phyloP scores from a whole-genome alignment of 2,797 vertebrate species.

The Oophaga sylvatica region DNA sequence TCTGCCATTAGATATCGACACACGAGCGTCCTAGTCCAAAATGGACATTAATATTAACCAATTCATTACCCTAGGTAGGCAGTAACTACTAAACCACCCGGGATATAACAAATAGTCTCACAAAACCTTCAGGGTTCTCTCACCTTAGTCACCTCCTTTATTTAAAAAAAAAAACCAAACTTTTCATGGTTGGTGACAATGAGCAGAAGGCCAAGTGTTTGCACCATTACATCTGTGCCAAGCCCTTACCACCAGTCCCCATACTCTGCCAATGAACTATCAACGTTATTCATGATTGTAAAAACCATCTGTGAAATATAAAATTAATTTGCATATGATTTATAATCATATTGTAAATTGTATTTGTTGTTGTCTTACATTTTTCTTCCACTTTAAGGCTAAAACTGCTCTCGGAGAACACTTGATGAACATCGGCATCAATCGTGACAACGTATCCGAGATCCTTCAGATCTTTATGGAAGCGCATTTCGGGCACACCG shows the following conservation, averaged over 20 bases:
- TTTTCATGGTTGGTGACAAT: no score
- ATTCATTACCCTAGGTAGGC: neutral
- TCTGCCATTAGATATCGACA: neutral
- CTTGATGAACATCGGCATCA: slow-evolving; percentile 86
- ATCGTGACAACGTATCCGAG: slow-evolving; percentile 92
- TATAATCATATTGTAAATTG: neutral
- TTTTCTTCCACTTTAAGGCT: slow-evolving; percentile 72
- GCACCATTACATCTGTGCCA: neutral
- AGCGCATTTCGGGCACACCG: slow-evolving; percentile 84
- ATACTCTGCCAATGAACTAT: neutral
- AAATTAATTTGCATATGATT: neutral
- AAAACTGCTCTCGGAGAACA: slow-evolving; percentile 91
- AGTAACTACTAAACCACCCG: no score
- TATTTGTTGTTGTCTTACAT: neutral
- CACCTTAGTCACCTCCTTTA: no score
- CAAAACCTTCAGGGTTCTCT: no score
- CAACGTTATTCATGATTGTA: neutral
- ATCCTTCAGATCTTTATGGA: slow-evolving; percentile 95
- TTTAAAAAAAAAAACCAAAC: no score
- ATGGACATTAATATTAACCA: neutral
- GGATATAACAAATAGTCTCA: no score
- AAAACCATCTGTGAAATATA: neutral
- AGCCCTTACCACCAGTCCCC: neutral
- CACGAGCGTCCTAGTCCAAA: neutral
- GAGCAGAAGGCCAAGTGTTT: no score